phyloP scores from a whole-genome alignment of 1,140 invertebrate genomes.

The Ostrea denselamellosa region DNA sequence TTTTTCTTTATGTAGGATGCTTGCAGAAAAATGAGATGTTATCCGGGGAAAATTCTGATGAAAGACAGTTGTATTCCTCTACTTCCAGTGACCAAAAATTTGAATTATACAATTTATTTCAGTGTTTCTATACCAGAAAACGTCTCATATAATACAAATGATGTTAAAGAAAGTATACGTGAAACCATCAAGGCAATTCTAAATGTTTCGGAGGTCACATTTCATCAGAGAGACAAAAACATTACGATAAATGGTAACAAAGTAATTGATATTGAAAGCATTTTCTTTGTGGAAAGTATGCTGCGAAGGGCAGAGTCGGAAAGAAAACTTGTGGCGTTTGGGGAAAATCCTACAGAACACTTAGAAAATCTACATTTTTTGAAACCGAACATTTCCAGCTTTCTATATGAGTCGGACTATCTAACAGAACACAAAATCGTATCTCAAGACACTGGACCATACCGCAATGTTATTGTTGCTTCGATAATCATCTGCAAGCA shows the following conservation, averaged over 20 bases:
- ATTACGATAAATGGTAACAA: background rate
- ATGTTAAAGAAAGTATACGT: background rate
- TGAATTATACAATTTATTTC: background rate
- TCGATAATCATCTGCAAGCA: background rate
- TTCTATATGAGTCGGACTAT: background rate
- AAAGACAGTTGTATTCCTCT: background rate
- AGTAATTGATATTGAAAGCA: background rate
- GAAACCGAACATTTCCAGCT: background rate
- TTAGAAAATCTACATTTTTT: background rate
- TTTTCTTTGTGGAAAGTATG: constrained; percentile 21
- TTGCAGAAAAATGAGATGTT: background rate
- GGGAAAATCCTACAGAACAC: background rate
- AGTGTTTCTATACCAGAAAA: background rate
- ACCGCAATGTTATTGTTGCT: background rate
- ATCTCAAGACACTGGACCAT: background rate
- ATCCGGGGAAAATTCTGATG: constrained; percentile 2
- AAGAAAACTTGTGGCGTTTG: background rate
- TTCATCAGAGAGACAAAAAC: background rate
- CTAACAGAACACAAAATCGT: background rate
- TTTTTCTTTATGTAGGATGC: background rate
- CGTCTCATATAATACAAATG: background rate
- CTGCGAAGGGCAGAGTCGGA: background rate
- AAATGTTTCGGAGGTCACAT: background rate
- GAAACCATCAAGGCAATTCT: background rate
- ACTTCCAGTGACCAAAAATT: constrained; percentile 1